Evolutionary conservation across 2,113 vertebrate species (phyloP).

Genomic region (Spea multiplicata): DNA sequence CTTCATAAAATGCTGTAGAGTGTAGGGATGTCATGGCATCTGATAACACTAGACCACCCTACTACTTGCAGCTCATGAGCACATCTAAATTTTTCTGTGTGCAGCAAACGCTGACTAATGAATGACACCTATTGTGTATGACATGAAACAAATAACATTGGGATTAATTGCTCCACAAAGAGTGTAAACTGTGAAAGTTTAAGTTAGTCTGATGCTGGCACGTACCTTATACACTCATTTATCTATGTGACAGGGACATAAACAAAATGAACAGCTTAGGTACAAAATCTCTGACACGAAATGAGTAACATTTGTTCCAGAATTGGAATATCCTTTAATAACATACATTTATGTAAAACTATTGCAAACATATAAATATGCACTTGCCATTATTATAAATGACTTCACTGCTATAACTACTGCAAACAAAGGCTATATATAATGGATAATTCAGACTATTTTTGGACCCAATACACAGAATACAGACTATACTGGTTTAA

Average conservation of each 20-base stretch:
- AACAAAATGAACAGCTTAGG: constrained; percentile 34
- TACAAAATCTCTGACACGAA: constrained; percentile 23
- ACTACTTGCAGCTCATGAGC: too few relatives aligned
- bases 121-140: constrained; percentile 37
- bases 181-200: constrained; percentile 42
- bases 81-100: not conserved
- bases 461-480: too few relatives aligned
- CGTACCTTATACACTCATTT: constrained; percentile 46
- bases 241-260: constrained; percentile 39
- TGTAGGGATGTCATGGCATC: too few relatives aligned
- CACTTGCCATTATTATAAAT: too few relatives aligned
- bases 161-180: constrained; percentile 29
- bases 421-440: too few relatives aligned
- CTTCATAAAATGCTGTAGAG: too few relatives aligned
- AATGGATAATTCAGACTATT: too few relatives aligned
- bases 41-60: too few relatives aligned
- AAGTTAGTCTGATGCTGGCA: constrained; percentile 32
- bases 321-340: not conserved
- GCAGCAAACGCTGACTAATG: constrained; percentile 1
- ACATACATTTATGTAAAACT: not conserved
- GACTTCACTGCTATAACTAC: too few relatives aligned
- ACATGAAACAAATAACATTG: constrained; percentile 21
- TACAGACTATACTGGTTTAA: too few relatives aligned
- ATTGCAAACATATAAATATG: too few relatives aligned
- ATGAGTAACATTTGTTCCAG: constrained; percentile 14